phyloP scores from a whole-genome alignment of 2,888 invertebrate genomes.

The Crepidodera aurea region DNA sequence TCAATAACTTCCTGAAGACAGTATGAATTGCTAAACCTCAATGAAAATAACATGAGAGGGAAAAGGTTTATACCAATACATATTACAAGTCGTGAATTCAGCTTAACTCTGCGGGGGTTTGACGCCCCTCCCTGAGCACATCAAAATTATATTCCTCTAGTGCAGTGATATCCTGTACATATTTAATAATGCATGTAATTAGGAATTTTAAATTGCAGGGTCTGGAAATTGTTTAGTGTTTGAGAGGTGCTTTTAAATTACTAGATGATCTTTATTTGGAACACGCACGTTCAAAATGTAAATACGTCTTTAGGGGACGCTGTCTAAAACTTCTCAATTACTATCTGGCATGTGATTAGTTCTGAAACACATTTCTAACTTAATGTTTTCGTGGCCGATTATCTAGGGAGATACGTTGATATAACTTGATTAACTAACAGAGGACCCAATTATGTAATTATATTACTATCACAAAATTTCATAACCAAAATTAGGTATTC shows the following conservation, averaged over 20 bases:
- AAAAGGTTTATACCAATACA: no score
- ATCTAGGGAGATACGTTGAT: constrained; percentile 13
- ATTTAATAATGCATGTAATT: constrained; percentile 11
- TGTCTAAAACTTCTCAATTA: constrained; percentile 17
- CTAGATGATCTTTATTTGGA: constrained; percentile 5
- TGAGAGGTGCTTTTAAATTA: constrained; percentile 15
- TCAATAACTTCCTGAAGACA: no score
- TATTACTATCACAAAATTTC: background rate
- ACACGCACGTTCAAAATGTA: constrained; percentile 15
- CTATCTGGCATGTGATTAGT: constrained; percentile 13
- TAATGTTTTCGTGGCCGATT: constrained; percentile 18
- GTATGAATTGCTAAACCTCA: no score
- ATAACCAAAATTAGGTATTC: no score
- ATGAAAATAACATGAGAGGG: no score
- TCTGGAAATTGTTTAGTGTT: constrained; percentile 1
- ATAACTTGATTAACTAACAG: constrained; percentile 14
- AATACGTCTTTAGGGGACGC: constrained; percentile 7
- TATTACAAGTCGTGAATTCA: no score
- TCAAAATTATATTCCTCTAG: constrained; percentile 4
- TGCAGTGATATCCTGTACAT: constrained; percentile 1
- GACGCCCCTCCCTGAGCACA: no score
- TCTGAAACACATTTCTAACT: constrained; percentile 13
- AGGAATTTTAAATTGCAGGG: constrained; percentile 1
- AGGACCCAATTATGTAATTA: constrained; percentile 9
- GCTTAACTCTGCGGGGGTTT: no score